A percentile compares a stretch with the other conserved stretches of the same genome.
These are phyloP conservation scores for Chamaea fasciata DNA, from an alignment of 2,113 vertebrate genomes.

Conservation along the genomic window DNA sequence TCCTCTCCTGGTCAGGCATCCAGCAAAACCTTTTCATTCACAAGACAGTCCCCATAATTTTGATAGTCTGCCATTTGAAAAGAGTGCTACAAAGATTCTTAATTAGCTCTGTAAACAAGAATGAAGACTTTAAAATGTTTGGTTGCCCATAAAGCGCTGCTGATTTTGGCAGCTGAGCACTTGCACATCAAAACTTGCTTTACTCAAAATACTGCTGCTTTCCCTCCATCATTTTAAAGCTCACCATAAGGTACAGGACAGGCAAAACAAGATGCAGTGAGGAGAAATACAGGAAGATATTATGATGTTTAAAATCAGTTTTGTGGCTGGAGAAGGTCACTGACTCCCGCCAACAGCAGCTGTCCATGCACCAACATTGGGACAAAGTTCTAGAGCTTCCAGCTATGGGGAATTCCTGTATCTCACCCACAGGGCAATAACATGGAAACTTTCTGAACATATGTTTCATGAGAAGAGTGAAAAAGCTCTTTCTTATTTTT, in stretches of 20 bases:
- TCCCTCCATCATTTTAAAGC: not conserved
- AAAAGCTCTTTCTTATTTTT: not conserved
- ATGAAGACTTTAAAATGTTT: not conserved
- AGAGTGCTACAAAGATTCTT: not conserved
- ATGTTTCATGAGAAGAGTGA: not conserved
- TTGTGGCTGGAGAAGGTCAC: not conserved
- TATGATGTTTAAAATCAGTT: not conserved
- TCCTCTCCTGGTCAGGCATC: not conserved
- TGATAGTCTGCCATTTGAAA: not conserved
- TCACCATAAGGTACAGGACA: not conserved
- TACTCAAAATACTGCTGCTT: not conserved
- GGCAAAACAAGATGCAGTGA: not conserved
- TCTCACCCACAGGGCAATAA: not conserved
- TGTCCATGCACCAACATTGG: rapidly evolving
- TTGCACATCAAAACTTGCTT: not conserved
- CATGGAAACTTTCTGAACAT: not conserved
- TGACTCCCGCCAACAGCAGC: not conserved
- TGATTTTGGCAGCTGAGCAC: not conserved
- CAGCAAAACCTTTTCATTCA: not conserved
- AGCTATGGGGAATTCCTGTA: not conserved
- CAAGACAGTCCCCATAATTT: not conserved
- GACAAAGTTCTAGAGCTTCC: not conserved
- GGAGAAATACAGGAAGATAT: not conserved
- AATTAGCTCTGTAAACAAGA: conserved; percentile 40
- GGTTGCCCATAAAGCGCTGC: not conserved